These are phyloP conservation scores for Sebastes fasciatus DNA, from an alignment of 2,113 vertebrate genomes.

Conservation along the genomic window DNA sequence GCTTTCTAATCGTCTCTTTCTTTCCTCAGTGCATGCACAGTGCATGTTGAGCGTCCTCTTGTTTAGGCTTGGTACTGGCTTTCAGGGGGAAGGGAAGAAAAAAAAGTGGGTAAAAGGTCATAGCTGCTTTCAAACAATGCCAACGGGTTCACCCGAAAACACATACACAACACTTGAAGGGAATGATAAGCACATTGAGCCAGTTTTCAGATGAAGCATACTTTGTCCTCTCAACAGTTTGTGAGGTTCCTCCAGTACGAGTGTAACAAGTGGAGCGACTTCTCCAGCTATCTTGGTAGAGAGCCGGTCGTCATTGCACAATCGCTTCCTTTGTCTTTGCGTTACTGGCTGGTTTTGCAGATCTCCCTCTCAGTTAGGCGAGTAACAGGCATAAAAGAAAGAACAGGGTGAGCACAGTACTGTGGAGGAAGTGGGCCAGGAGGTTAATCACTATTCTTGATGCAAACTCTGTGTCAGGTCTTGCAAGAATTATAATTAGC, in stretches of 20 bases:
- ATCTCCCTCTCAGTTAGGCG: not conserved
- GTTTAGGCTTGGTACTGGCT: not conserved
- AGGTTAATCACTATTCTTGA: slow-evolving; percentile 21
- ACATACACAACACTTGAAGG: not conserved
- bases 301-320: not conserved
- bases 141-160: not conserved
- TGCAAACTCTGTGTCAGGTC: not conserved
- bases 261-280: not conserved
- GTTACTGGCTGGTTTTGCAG: not conserved
- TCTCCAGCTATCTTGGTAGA: not conserved
- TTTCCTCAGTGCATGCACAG: not conserved
- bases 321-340: slow-evolving; percentile 1
- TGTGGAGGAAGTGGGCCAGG: not conserved
- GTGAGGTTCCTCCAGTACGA: not conserved
- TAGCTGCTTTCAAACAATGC: slow-evolving; percentile 30
- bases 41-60: not conserved
- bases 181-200: slow-evolving; percentile 5
- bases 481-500: slow-evolving; percentile 1
- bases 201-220: not conserved
- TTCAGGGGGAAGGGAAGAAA: not conserved
- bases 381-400: not conserved
- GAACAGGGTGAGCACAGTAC: not conserved
- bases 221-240: not conserved
- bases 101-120: slow-evolving; percentile 78
- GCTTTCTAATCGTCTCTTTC: not conserved